Percentiles rank a stretch among this genome's conserved stretches.
Conservation (phyloP, 2,113 vertebrate genomes). For the Oreocharis arfaki region DNA sequence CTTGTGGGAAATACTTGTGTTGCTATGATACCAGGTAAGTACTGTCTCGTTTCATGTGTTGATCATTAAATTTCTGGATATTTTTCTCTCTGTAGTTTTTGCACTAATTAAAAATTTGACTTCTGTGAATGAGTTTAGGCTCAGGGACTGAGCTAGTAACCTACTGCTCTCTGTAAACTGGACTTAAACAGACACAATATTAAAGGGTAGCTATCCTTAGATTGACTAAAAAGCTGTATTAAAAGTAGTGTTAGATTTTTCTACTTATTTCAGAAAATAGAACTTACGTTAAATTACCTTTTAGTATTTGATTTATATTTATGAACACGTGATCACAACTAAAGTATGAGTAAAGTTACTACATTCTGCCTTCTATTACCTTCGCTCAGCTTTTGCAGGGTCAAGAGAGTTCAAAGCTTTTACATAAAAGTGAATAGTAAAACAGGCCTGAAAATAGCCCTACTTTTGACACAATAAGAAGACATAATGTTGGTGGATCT, state of each 20-base stretch:
- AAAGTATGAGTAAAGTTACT: neutral
- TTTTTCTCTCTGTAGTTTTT: neutral
- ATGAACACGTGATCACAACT: neutral
- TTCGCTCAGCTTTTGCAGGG: neutral
- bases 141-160: neutral
- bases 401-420: neutral
- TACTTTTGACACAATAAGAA: neutral
- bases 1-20: neutral
- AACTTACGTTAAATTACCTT: neutral
- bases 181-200: neutral
- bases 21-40: neutral
- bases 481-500: neutral
- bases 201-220: neutral
- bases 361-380: neutral
- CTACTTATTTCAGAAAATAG: neutral
- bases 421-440: neutral
- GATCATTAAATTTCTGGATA: neutral
- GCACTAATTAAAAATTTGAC: neutral
- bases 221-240: neutral
- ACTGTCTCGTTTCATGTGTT: rapidly evolving
- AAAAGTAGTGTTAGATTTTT: neutral
- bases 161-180: neutral
- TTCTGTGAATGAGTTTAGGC: neutral
- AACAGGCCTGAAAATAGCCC: neutral
- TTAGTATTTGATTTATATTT: neutral